Evolutionary conservation across 1,140 invertebrate species (phyloP), one percentile per base, ranked within the genome.

Genomic region (Drosophila biarmipes): DNA sequence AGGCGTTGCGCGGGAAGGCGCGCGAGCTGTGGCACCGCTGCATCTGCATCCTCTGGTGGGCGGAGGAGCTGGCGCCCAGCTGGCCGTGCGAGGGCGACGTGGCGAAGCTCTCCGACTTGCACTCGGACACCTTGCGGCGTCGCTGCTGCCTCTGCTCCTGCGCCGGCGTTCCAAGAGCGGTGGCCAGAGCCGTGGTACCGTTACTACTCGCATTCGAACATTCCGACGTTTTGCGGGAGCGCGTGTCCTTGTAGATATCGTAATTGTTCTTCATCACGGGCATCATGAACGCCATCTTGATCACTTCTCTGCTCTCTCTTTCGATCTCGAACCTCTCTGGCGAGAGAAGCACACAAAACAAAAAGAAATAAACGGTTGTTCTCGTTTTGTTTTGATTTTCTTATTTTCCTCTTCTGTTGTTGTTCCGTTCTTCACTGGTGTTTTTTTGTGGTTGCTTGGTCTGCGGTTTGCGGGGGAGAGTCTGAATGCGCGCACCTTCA

Each of bases 251-350:
- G 93, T 98, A 98, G 91, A 98, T 97, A 91, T 98, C 96, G 94
- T 96, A 97, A 92, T 97, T 96, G 93, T 97, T 97, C 94, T 97
- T 97, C 92, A 98, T 95, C 71, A 98, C 96, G 38, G 96, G 97
- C 96, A 97, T 97, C 96, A 97, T 97, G 93, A 97, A 97, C 93
- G 97, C 97, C 97, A 97, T 97, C 92, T 94, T 90, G 74, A 52
- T 66, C 57, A 24, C 14, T 59, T 48, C 52, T 5, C 14, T 48
- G 10, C 10, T 43, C 10, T 24, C 15, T 55, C 12, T 46, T 5
- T 31, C 29, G 29, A 31, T 31, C 29, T 31, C 29, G 29, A 31
- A 31, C 2, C 11, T 34, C 15, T 34, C 21, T 63, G 24, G 42
- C 19, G 19, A 7, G 29, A 31, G 8, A 27, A 12, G 15, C 21